Evolutionary conservation across 2,113 vertebrate species (phyloP), one percentile per base, ranked within the genome.

Genomic region (Motacilla alba): DNA sequence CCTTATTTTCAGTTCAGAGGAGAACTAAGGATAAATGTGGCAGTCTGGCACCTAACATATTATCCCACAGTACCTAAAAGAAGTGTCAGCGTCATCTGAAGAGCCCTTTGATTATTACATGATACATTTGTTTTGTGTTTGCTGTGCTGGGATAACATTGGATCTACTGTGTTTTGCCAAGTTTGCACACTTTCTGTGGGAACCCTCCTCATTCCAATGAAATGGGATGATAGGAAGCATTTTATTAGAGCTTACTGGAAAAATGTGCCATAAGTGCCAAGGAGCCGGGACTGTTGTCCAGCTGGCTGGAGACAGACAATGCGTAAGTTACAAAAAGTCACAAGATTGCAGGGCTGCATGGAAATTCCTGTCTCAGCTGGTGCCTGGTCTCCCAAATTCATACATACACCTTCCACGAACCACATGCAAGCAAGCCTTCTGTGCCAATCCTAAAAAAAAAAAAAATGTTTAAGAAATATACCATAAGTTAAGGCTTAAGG

Each of bases 191-290:
- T 98, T 98, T 98, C 97, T 98, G 91, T 95, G 95, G 91, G 96
- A 97, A 97, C 80, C 70, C 72, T 97, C 39, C 62, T 96, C 91
- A 96, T 97, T 97, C 93, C 91, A 93, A 95, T 95, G 91, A 94
- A 97, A 62, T 68, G 79, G 80, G 81, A 97, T 94, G 94, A 94
- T 90, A 97, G 97, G 98, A 98, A 98, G 89, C 49, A 72, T 98
- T 98, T 98, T 98, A 98, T 97, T 98, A 98, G 94, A 79, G 72
- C 69, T 98, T 97, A 96, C 96, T 97, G 97, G 94, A 95, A 95
- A 96, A 97, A 97, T 92, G 85, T 96, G 89, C 94, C 96, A 77
- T 91, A 91, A 96, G 95, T 95, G 94, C 97, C 97, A 96, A 96
- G 75, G 62, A 97, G 76, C 81, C 37, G 28, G 86, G 93, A 96